phyloP scores from a whole-genome alignment of 2,888 invertebrate genomes.

The Melitaea athalia region DNA sequence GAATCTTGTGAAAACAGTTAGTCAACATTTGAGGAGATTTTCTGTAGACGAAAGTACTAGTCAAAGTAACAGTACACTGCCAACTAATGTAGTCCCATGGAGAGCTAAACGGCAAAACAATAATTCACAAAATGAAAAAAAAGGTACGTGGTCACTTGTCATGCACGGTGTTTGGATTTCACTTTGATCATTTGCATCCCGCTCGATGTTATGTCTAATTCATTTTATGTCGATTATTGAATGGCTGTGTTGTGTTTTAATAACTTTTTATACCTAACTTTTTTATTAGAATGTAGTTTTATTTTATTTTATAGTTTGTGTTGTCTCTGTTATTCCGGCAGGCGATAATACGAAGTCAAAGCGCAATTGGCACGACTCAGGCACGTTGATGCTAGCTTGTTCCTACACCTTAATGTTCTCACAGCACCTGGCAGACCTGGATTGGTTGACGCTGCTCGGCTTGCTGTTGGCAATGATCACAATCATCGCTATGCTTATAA shows the following conservation, averaged over 20 bases:
- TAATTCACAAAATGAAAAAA: constrained; percentile 74
- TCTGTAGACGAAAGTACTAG: constrained; percentile 70
- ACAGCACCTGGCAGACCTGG: constrained; percentile 87
- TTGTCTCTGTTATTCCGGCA: constrained; percentile 66
- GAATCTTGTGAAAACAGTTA: constrained; percentile 73
- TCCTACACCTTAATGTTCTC: constrained; percentile 88
- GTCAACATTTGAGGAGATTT: constrained; percentile 72
- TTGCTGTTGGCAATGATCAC: constrained; percentile 88
- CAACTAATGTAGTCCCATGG: constrained; percentile 76
- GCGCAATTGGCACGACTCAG: constrained; percentile 83
- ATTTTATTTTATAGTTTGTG: constrained; percentile 42
- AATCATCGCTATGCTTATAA: constrained; percentile 85
- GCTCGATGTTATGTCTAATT: constrained; percentile 46
- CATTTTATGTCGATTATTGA: constrained; percentile 16
- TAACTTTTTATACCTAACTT: constrained; percentile 42
- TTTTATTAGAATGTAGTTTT: constrained; percentile 37
- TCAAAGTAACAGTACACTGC: constrained; percentile 72
- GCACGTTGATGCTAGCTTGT: constrained; percentile 89
- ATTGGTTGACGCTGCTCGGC: constrained; percentile 88
- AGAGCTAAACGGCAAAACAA: constrained; percentile 72
- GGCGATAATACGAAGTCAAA: constrained; percentile 75
- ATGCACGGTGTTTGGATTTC: constrained; percentile 77
- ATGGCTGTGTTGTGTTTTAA: constrained; percentile 25
- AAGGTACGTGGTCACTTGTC: constrained; percentile 76
- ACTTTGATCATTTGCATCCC: constrained; percentile 73